A percentile compares a stretch with the other conserved stretches of the same genome.
phyloP scores from a whole-genome alignment of 1,140 invertebrate genomes.

The Zaprionus davidi region DNA sequence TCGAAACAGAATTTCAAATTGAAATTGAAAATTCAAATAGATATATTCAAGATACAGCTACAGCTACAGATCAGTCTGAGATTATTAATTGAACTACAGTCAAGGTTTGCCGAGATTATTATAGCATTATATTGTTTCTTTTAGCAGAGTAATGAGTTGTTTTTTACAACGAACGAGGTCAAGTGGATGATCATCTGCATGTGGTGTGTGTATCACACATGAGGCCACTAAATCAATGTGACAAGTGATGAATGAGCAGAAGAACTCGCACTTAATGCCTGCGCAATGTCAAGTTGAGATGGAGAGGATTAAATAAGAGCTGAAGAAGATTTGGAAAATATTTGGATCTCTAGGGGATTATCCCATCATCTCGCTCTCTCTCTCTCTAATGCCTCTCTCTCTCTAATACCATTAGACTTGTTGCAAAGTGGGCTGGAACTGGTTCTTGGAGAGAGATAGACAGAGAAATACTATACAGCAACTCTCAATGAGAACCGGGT shows the following conservation, averaged over 20 bases:
- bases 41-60: conserved; percentile 57
- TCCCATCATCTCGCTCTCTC: background rate
- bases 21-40: conserved; percentile 58
- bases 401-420: background rate
- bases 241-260: conserved; percentile 55
- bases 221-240: conserved; percentile 69
- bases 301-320: conserved; percentile 2
- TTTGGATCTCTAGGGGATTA: background rate
- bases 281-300: conserved; percentile 29
- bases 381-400: too few species aligned
- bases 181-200: conserved; percentile 44
- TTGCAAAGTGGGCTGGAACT: background rate
- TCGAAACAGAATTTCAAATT: conserved; percentile 56
- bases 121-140: conserved; percentile 24
- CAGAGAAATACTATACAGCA: background rate
- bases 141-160: conserved; percentile 34
- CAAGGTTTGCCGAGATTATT: conserved; percentile 54
- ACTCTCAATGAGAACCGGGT: background rate
- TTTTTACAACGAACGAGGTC: conserved; percentile 62
- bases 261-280: conserved; percentile 13
- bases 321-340: conserved; percentile 9
- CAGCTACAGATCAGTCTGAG: conserved; percentile 15
- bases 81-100: conserved; percentile 77
- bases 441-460: background rate
- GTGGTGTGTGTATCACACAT: conserved; percentile 27